Conservation (phyloP, 2,797 vertebrate species). For the Ctenochaetus hawaiiensis region DNA sequence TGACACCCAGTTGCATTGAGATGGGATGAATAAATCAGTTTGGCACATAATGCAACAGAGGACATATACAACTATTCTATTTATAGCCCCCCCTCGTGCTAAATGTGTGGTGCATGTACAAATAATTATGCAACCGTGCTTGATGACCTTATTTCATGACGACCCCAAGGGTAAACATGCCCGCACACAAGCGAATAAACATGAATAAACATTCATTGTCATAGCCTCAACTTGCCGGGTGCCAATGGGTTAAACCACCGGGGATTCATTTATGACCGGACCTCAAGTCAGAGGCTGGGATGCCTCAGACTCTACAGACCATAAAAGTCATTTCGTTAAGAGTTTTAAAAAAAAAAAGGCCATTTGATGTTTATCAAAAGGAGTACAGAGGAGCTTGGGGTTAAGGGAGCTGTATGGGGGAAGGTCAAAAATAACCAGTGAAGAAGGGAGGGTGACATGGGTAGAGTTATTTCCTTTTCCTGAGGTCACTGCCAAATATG, state of each 20-base stretch:
- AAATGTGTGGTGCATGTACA: slow-evolving; percentile 41
- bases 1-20: slow-evolving; percentile 67
- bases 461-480: slow-evolving; percentile 75
- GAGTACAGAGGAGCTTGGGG: slow-evolving; percentile 66
- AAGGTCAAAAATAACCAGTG: slow-evolving; percentile 68
- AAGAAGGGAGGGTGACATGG: slow-evolving; percentile 59
- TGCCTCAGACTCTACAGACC: slow-evolving; percentile 50
- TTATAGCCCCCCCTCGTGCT: slow-evolving; percentile 48
- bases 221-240: slow-evolving; percentile 13
- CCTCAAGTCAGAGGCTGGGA: slow-evolving; percentile 41
- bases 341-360: slow-evolving; percentile 25
- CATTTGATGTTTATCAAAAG: slow-evolving; percentile 74
- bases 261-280: slow-evolving; percentile 32
- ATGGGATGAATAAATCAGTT: slow-evolving; percentile 75
- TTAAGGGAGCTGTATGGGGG: slow-evolving; percentile 56
- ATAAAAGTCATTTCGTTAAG: slow-evolving; percentile 53
- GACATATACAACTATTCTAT: slow-evolving; percentile 58
- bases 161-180: slow-evolving; percentile 61
- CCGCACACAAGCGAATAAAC: slow-evolving; percentile 38
- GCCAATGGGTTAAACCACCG: slow-evolving; percentile 40
- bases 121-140: slow-evolving; percentile 72
- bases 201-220: slow-evolving; percentile 70
- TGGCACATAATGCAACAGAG: slow-evolving; percentile 64
- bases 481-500: slow-evolving; percentile 76
- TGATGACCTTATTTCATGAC: slow-evolving; percentile 70